A percentile compares a stretch with the other conserved stretches of the same genome.
phyloP scores from a whole-genome alignment of 2,113 vertebrate species.

The Grammomys surdaster region DNA sequence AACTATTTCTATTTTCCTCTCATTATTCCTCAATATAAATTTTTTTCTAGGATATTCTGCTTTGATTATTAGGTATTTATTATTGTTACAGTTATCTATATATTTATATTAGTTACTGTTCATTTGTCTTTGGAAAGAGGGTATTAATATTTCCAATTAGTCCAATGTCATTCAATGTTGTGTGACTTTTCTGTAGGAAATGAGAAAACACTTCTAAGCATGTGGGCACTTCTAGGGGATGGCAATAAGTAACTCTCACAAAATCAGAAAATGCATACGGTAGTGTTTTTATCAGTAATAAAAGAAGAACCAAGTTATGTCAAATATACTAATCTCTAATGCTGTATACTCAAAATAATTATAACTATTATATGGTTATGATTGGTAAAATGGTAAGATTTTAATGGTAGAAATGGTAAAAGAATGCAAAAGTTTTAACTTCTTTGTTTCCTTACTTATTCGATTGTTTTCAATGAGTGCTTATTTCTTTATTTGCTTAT shows the following conservation, averaged over 20 bases:
- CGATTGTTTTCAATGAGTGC: neutral
- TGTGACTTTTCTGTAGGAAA: neutral
- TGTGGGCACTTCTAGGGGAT: neutral
- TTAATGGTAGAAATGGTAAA: neutral
- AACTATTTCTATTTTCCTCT: neutral
- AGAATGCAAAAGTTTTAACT: neutral
- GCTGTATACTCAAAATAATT: neutral
- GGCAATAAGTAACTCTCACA: constrained; percentile 1
- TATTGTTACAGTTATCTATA: neutral
- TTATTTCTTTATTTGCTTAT: neutral
- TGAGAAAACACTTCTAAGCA: neutral
- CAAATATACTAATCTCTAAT: neutral
- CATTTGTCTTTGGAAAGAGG: neutral
- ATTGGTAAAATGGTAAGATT: too few species aligned
- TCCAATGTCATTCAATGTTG: neutral
- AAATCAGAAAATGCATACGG: neutral
- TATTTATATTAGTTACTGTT: neutral
- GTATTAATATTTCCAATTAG: neutral
- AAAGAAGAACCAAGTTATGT: neutral
- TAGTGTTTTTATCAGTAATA: neutral
- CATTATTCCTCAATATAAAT: neutral
- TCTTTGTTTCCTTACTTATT: neutral
- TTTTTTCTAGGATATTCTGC: neutral
- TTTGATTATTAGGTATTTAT: neutral
- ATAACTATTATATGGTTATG: too few species aligned